phyloP scores from a whole-genome alignment of 1,140 invertebrate species.

The Centruroides vittatus region DNA sequence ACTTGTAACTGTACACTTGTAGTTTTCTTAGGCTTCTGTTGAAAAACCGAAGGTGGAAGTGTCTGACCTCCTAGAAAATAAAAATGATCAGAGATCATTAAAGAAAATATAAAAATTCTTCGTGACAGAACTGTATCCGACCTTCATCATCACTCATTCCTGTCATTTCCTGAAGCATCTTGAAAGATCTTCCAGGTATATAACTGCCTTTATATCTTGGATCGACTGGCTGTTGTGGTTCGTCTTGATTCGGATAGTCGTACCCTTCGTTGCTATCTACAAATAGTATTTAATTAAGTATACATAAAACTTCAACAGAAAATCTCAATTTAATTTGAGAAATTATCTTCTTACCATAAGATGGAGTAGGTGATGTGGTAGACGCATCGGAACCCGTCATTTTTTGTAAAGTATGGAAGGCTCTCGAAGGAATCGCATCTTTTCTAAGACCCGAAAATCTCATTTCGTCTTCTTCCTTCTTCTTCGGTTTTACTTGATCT shows the following conservation, averaged over 20 bases:
- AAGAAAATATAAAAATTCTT: neutral
- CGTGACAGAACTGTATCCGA: too few species aligned
- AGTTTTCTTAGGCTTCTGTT: neutral
- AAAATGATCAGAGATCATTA: neutral
- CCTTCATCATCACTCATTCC: conserved; percentile 29
- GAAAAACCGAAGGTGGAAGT: neutral
- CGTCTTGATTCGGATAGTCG: neutral
- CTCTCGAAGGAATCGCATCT: conserved; percentile 52
- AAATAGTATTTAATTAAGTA: too few species aligned
- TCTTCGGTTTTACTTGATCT: neutral
- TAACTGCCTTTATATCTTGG: conserved; percentile 62
- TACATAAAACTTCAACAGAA: too few species aligned
- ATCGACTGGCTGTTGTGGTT: conserved; percentile 4
- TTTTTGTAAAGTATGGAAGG: conserved; percentile 48
- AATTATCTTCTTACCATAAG: neutral
- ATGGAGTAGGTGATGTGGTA: neutral
- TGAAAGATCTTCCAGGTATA: conserved; percentile 73
- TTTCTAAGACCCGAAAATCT: conserved; percentile 41
- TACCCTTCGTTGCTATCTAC: too few species aligned
- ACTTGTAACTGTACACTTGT: neutral
- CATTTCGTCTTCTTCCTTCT: conserved; percentile 39
- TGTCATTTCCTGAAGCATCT: conserved; percentile 68
- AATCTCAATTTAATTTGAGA: too few species aligned
- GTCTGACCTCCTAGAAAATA: neutral
- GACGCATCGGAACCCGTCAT: conserved; percentile 17